Evolutionary conservation across 2,797 vertebrate species (phyloP).

Genomic region (Pangasius mekongensis): DNA sequence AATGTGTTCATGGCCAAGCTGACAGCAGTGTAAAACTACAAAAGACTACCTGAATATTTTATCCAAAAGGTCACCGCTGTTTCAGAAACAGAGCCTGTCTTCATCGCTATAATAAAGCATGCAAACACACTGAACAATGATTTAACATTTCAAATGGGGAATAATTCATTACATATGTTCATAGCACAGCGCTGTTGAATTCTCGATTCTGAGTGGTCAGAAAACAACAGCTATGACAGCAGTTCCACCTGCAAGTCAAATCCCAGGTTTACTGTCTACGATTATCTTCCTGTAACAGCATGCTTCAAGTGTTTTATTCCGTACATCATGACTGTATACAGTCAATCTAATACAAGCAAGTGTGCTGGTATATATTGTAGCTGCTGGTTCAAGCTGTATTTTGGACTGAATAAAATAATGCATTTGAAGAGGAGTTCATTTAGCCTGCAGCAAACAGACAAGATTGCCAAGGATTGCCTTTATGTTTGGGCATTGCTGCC

Average conservation of each 20-base stretch:
- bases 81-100: slow-evolving; percentile 19
- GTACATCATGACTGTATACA: background rate
- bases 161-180: slow-evolving; percentile 34
- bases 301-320: background rate
- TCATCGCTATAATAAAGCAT: background rate
- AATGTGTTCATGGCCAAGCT: background rate
- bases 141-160: slow-evolving; percentile 47
- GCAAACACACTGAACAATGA: slow-evolving; percentile 4
- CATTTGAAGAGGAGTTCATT: slow-evolving; percentile 37
- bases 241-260: background rate
- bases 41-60: slow-evolving; percentile 4
- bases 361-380: background rate
- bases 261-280: background rate
- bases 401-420: slow-evolving; percentile 8
- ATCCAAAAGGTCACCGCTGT: slow-evolving; percentile 14
- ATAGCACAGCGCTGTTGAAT: background rate
- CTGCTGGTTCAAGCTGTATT: slow-evolving; percentile 5
- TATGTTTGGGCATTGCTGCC: slow-evolving; percentile 11
- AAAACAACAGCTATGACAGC: background rate
- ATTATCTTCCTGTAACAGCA: background rate
- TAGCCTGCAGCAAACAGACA: slow-evolving; percentile 28
- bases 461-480: slow-evolving; percentile 10
- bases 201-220: background rate
- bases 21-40: slow-evolving; percentile 10
- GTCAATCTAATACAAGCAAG: background rate